A percentile compares a stretch with the other conserved stretches of the same genome.
phyloP scores from a whole-genome alignment of 2,888 invertebrate genomes.

The Mactromeris polynyma region DNA sequence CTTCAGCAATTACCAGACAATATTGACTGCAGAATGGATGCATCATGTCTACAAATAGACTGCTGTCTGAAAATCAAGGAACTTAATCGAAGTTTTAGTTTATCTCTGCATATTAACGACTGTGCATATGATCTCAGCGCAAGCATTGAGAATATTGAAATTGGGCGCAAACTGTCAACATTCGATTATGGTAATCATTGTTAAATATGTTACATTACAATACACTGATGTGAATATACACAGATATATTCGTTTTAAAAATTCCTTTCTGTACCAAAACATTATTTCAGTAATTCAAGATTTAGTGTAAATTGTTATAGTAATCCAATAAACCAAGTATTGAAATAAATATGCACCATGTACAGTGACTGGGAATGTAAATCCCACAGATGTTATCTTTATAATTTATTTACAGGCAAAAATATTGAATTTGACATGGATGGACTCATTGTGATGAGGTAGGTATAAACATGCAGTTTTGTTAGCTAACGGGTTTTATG shows the following conservation, averaged over 20 bases:
- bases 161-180: conserved; percentile 57
- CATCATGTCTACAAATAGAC: conserved; percentile 56
- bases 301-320: no score
- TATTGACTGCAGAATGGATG: conserved; percentile 53
- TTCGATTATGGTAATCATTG: conserved; percentile 53
- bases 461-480: neutral
- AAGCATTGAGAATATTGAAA: conserved; percentile 65
- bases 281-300: no score
- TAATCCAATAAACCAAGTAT: no score
- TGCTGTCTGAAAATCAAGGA: conserved; percentile 58
- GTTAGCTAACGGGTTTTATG: no score
- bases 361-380: no score
- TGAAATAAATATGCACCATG: no score
- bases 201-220: neutral
- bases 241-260: no score
- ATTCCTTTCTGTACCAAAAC: no score
- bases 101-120: conserved; percentile 58
- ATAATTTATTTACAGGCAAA: conserved; percentile 22
- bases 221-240: no score
- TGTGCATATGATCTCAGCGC: conserved; percentile 61
- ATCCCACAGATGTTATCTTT: neutral
- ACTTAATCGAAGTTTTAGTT: conserved; percentile 48
- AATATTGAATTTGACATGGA: conserved; percentile 13
- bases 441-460: conserved; percentile 14
- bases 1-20: conserved; percentile 31